phyloP scores from a whole-genome alignment of 2,888 invertebrate genomes.

The Bembecia ichneumoniformis region DNA sequence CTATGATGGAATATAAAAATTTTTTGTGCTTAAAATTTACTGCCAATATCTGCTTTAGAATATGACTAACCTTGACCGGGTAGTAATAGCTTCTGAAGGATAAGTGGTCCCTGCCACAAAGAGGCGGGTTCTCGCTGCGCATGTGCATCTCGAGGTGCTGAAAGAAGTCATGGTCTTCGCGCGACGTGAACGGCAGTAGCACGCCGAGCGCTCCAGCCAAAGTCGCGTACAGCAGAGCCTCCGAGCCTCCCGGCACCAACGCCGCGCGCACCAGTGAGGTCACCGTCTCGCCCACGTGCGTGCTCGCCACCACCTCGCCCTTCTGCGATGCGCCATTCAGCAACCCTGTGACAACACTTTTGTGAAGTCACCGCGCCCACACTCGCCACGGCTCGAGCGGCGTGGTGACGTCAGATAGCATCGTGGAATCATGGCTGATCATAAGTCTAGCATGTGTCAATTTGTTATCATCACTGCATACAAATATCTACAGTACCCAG shows the following conservation, averaged over 20 bases:
- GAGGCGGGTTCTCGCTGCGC: conserved; percentile 95
- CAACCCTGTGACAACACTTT: conserved; percentile 71
- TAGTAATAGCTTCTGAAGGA: conserved; percentile 98
- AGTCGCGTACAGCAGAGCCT: conserved; percentile 96
- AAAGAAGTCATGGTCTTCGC: conserved; percentile 99
- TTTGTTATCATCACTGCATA: conserved; percentile 52
- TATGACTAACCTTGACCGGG: conserved; percentile 87
- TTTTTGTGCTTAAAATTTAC: no score
- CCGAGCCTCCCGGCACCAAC: conserved; percentile 96
- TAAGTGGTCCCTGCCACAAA: conserved; percentile 97
- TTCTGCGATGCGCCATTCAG: conserved; percentile 98
- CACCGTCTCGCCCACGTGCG: conserved; percentile 96
- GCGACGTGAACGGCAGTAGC: conserved; percentile 92
- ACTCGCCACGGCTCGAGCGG: background rate
- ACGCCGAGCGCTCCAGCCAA: conserved; percentile 95
- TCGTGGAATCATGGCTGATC: conserved; percentile 54
- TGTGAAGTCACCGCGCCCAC: background rate
- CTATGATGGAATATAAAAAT: no score
- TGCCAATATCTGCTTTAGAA: no score
- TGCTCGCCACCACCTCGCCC: conserved; percentile 91
- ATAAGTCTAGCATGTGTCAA: conserved; percentile 73
- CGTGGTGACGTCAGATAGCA: conserved; percentile 2
- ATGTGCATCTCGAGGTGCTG: conserved; percentile 99
- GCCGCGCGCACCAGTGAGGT: conserved; percentile 97
- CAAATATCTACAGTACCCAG: no score